These are phyloP conservation scores for Mamestra brassicae DNA, from an alignment of 2,888 invertebrate species.

Conservation along the genomic window DNA sequence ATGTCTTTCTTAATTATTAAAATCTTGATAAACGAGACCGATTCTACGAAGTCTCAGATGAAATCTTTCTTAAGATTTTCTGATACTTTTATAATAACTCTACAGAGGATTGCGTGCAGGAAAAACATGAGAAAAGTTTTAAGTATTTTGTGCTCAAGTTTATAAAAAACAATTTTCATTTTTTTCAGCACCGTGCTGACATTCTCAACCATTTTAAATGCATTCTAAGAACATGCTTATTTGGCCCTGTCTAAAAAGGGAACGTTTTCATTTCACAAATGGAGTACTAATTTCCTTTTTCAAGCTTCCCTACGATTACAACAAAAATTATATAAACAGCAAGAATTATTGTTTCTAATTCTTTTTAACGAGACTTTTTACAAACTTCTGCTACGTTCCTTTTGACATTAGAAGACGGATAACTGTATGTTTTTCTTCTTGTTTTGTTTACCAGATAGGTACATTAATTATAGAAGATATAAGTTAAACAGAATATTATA, in stretches of 20 bases:
- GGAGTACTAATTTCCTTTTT: neutral
- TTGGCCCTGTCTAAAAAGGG: neutral
- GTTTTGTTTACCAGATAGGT: neutral
- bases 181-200: neutral
- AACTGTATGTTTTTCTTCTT: neutral
- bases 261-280: neutral
- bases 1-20: slow-evolving; percentile 52
- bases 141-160: neutral
- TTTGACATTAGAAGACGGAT: slow-evolving; percentile 27
- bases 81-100: slow-evolving; percentile 43
- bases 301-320: slow-evolving; percentile 12
- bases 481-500: neutral
- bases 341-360: slow-evolving; percentile 49
- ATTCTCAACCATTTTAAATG: neutral
- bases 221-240: neutral
- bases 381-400: slow-evolving; percentile 20
- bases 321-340: slow-evolving; percentile 36
- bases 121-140: slow-evolving; percentile 21
- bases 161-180: neutral
- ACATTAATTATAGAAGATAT: neutral
- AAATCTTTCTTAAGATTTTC: slow-evolving; percentile 49
- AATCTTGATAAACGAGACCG: slow-evolving; percentile 47
- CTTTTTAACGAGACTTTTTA: slow-evolving; percentile 40
- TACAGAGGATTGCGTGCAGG: slow-evolving; percentile 2
- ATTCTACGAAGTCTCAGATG: slow-evolving; percentile 38